Base-by-base conservation (phyloP, 2,113 vertebrate species). In the Connochaetes taurinus region DNA sequence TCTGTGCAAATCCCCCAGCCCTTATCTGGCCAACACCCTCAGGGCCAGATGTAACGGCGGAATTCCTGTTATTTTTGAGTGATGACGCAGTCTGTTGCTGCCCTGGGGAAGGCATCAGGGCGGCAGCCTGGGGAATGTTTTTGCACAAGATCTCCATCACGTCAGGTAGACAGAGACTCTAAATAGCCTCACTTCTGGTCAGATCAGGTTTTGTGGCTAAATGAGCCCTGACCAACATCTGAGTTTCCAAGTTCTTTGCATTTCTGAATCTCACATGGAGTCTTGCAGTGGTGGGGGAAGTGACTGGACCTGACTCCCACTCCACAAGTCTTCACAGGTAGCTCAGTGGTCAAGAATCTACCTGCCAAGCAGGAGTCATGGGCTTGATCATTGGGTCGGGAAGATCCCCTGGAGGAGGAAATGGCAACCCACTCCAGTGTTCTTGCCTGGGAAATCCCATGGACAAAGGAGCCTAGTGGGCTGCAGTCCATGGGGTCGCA, bases 41-140 rank as follows among this genome's bases (percentile, higher is more conserved):
- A 1, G 52, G 74, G 62, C 53, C 53, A 8, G 50, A 47, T 10
- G 60, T 57, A 53, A 11, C 25, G 3, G 13, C 16, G 62, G 43
- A 62, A 64, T 87, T 85, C 87, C 95, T 15, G 2, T 21, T 8
- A 16, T 27, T 8, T 87, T 4, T 33, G 50, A 52, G 16, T 0
- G 6, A 9, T 16, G 31, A 5, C 1, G 4, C 64, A 3, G 33
- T 21, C 89, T 84, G 83, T 50, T 0, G 8, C 4, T 6, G 1
- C 7, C n/a, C 27, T 4, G 8, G 2, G 1, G 40, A 43, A 78
- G 7, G 47, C 16, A 14, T 29, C 16, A 5, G 36, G 80, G 25
- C 1, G 0, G 43, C 53, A 10, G 19, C 92, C 29, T 1, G 21
- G 43, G 71, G 71, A 17, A 16, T 12, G 33, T 47, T 16, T 53